Evolutionary conservation across 1,140 invertebrate species (phyloP), one percentile per base, ranked within the genome.

Genomic region (Polyergus mexicanus): DNA sequence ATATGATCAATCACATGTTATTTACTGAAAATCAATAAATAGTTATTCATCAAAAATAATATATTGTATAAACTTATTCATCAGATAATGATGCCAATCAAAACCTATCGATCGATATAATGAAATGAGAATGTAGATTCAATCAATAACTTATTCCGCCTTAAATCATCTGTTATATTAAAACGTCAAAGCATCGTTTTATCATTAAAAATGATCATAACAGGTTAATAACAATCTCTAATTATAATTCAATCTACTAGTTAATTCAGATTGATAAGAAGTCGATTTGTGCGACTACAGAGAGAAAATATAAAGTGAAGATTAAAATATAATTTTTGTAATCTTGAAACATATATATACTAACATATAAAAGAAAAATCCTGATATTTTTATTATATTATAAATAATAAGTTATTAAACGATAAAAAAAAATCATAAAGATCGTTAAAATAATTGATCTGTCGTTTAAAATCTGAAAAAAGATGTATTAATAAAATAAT

Each of bases 201-300:
- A 74, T 35, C n/a, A 38, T 68, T 54, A 80, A 80, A 56, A 68
- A 68, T 68, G 4, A 32, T 38, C 51, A n/a, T 44, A 68, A 60
- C 78, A 74, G 68, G 8, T 74, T 83, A 83, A 83, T 83, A 22
- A 25, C 8, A 19, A 38, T 22, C 10, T 32, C 19, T 72, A 60
- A 28, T 44, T n/a, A 28, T 32, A 44, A 83, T 28, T 83, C 38
- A 83, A 63, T 60, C 44, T 13, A 41, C 44, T 8, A 32, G 22
- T 2, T 72, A 72, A 72, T 83, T 22, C 8, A 83, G 68, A 83
- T 80, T 80, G 63, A 80, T 74, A 62, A 83, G 78, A 2, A 74
- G 22, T 60, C 56, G 32, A 83, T 74, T 72, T 25, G 35, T 25
- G 25, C 51, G 65, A 44, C 38, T 58, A 38, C 41, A 44, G 1